Evolutionary conservation across 2,888 invertebrate species (phyloP), one percentile per base, ranked within the genome.

Genomic region (Callosobruchus maculatus): DNA sequence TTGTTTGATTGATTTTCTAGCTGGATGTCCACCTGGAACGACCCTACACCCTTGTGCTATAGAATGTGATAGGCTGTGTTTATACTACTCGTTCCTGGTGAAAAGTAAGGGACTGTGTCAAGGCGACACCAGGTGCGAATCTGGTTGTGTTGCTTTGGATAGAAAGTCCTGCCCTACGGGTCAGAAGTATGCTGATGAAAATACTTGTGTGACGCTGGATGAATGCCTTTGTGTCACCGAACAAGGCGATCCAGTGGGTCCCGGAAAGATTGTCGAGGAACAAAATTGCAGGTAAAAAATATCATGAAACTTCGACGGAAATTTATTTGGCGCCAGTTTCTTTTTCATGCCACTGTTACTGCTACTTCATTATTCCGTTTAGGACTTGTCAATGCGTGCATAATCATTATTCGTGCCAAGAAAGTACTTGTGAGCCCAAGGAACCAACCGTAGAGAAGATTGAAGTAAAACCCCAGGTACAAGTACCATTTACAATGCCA

Each of bases 381-480:
- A 90, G 91, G 81, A 89, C 91, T 20, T 97, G 96, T 82, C 95
- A 95, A 80, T 97, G 97, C 81, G 88, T 94, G 7, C 90, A 94
- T 82, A 95, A 96, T 86, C 89, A 89, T 22, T 91, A 93, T 75
- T 90, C 91, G 70, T 96, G 96, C 83, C 92, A 92, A 83, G 86
- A 89, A 21, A 71, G 74, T 13, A 31, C 21, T 70, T 77, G 78
- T 68, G 70, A 72, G 0, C 26, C 20, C 20, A 31, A 70, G 66
- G 67, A 30, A 0, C 70, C 68, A n/a, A 72, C 21, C 9, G 71
- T 67, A 22, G 71, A 72, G 21, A 68, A 21, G 21, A 67, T 72
- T 13, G 72, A 31, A 21, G 68, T 21, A 30, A 72, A 9, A 20
- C 21, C 31, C 3, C 13, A 13, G 13, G 49, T 49, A 1, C 9